Percentiles rank a stretch among this genome's conserved stretches.
phyloP scores from a whole-genome alignment of 2,113 vertebrate species.

The Gracilinanus agilis region DNA sequence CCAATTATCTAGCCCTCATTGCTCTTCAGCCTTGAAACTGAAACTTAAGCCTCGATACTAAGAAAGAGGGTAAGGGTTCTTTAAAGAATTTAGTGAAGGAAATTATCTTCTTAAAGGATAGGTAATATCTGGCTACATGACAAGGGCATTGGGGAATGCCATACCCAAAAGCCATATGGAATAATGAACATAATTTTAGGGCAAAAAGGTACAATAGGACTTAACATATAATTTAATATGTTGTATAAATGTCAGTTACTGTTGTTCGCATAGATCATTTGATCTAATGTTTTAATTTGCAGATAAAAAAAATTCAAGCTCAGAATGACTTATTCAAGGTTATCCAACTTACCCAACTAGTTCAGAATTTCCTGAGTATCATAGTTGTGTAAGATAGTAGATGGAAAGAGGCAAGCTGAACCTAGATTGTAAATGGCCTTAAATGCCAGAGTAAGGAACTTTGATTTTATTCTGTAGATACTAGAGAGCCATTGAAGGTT shows the following conservation, averaged over 20 bases:
- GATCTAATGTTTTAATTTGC: background rate
- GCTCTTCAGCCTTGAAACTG: too few species aligned
- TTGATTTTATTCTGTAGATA: background rate
- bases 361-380: background rate
- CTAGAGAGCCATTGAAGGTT: background rate
- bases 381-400: background rate
- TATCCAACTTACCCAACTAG: background rate
- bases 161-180: background rate
- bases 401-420: background rate
- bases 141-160: background rate
- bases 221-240: background rate
- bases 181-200: background rate
- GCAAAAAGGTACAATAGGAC: background rate
- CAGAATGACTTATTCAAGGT: background rate
- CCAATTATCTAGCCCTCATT: too few species aligned
- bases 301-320: background rate
- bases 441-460: background rate
- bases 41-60: too few species aligned
- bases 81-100: too few species aligned
- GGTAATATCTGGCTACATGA: background rate
- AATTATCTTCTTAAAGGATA: background rate
- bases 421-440: background rate
- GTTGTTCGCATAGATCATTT: background rate
- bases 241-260: background rate
- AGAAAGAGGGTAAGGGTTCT: too few species aligned